phyloP scores from a whole-genome alignment of 2,888 invertebrate species.

The Philaethria dido region DNA sequence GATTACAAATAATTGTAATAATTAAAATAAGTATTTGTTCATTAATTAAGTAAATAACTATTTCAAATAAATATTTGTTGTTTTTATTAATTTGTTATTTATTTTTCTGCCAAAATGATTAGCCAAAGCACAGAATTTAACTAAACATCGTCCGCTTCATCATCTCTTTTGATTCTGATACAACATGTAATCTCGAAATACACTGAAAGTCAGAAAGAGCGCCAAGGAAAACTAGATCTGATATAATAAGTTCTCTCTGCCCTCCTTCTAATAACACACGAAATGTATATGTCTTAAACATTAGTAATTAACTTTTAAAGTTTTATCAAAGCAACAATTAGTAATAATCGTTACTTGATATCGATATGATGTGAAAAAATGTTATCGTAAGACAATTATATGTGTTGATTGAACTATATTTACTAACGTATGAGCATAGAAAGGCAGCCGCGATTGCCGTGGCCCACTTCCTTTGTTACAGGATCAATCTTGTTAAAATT shows the following conservation, averaged over 20 bases:
- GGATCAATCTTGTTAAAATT: background rate
- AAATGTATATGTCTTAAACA: background rate
- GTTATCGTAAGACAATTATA: background rate
- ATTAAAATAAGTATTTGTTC: too few species aligned
- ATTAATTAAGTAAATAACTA: too few species aligned
- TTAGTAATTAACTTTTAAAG: background rate
- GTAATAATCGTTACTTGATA: background rate
- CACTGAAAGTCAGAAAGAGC: too few species aligned
- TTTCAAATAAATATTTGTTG: too few species aligned
- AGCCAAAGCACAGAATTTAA: too few species aligned
- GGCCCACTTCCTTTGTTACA: slow-evolving; percentile 19
- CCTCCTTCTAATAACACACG: background rate
- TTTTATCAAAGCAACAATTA: background rate
- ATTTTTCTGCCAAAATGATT: too few species aligned
- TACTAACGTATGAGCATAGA: background rate
- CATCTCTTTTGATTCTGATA: background rate
- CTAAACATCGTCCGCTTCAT: too few species aligned
- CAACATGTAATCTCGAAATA: background rate
- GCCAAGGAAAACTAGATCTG: too few species aligned
- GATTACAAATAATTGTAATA: too few species aligned
- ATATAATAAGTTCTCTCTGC: too few species aligned
- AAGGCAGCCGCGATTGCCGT: slow-evolving; percentile 15
- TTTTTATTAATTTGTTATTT: too few species aligned
- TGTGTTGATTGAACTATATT: background rate
- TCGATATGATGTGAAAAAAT: background rate